Evolutionary conservation across 2,113 vertebrate genomes (phyloP).

Genomic region (Nothobranchius kuhntae): DNA sequence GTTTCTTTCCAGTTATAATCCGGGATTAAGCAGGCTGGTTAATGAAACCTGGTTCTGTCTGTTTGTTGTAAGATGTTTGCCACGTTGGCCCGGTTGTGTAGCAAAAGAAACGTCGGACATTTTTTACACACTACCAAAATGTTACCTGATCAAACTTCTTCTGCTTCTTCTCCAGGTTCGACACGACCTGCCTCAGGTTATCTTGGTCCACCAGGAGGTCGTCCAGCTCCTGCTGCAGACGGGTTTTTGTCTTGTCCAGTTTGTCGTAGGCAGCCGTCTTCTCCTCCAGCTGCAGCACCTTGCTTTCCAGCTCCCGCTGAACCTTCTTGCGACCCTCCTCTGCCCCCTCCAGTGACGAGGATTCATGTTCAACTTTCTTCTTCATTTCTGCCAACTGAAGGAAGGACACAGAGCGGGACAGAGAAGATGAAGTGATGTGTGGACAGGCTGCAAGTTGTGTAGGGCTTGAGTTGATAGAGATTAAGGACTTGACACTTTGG

Average conservation of each 20-base stretch:
- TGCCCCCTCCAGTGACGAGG: constrained; percentile 78
- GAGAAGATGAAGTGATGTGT: too few relatives aligned
- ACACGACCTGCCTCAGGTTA: constrained; percentile 89
- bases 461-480: too few relatives aligned
- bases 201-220: constrained; percentile 91
- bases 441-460: too few relatives aligned
- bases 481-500: too few relatives aligned
- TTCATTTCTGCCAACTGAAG: constrained; percentile 86
- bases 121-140: too few relatives aligned
- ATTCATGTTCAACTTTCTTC: constrained; percentile 91
- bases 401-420: rapidly evolving
- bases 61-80: too few relatives aligned
- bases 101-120: too few relatives aligned
- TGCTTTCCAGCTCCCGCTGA: constrained; percentile 87
- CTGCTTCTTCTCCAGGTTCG: constrained; percentile 95
- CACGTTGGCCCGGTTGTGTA: too few relatives aligned
- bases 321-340: constrained; percentile 89
- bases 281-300: constrained; percentile 87
- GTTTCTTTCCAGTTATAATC: too few relatives aligned
- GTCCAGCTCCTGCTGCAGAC: constrained; percentile 95
- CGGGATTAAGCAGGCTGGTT: too few relatives aligned
- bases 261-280: constrained; percentile 89
- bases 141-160: constrained; percentile 98
- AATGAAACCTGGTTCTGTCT: too few relatives aligned
- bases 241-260: constrained; percentile 94